These are phyloP conservation scores for Cataglyphis livida DNA, from an alignment of 2,888 invertebrate species.

Conservation along the genomic window DNA sequence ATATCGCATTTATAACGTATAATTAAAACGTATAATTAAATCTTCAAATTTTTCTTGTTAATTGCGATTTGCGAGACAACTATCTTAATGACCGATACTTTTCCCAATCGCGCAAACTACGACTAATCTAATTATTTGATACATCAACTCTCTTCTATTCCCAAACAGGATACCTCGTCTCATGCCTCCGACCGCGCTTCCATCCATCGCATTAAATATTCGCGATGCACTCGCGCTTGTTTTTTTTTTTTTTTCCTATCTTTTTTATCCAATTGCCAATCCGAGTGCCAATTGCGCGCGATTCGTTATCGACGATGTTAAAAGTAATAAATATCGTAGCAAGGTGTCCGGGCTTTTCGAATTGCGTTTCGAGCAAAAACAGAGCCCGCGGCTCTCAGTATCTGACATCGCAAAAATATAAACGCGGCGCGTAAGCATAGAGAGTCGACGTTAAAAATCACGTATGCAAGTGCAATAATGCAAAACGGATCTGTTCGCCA, in stretches of 20 bases:
- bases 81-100: background rate
- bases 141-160: slow-evolving; percentile 13
- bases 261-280: slow-evolving; percentile 5
- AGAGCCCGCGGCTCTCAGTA: slow-evolving; percentile 18
- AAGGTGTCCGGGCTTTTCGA: slow-evolving; percentile 16
- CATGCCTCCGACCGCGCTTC: background rate
- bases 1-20: too few species aligned
- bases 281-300: slow-evolving; percentile 33
- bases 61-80: too few species aligned
- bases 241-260: background rate
- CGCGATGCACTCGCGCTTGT: slow-evolving; percentile 20
- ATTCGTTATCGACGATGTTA: slow-evolving; percentile 38
- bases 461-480: slow-evolving; percentile 9
- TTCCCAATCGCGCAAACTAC: slow-evolving; percentile 20
- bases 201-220: slow-evolving; percentile 21
- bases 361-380: slow-evolving; percentile 21
- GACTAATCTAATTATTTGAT: slow-evolving; percentile 22
- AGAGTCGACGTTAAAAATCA: background rate
- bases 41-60: too few species aligned
- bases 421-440: background rate
- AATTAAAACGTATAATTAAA: too few species aligned
- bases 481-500: slow-evolving; percentile 10
- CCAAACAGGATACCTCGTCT: slow-evolving; percentile 19
- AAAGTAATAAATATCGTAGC: slow-evolving; percentile 35
- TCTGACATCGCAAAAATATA: background rate